Conservation (phyloP, 2,797 vertebrate species). For the Sarcophilus harrisii region DNA sequence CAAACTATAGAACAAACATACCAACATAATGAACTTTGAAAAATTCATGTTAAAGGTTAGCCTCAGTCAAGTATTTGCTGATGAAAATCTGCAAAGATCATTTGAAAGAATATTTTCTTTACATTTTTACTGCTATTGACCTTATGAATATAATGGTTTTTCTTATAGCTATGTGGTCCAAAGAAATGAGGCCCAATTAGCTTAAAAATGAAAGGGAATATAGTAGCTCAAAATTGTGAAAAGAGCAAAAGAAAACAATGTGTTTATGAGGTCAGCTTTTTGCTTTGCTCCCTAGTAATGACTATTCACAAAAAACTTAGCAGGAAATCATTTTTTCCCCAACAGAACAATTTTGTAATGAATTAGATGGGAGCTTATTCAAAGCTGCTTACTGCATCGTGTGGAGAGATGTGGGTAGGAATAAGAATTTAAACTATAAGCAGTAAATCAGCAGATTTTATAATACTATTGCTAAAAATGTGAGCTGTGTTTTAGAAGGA, state of each 20-base stretch:
- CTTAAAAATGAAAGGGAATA: slow-evolving; percentile 41
- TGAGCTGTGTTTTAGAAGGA: background rate
- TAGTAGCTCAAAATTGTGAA: slow-evolving; percentile 27
- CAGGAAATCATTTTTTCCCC: slow-evolving; percentile 68
- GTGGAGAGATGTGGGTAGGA: slow-evolving; percentile 31
- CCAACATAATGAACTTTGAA: slow-evolving; percentile 70
- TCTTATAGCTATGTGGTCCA: slow-evolving; percentile 1
- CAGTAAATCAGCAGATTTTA: slow-evolving; percentile 16
- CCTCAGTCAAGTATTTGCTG: slow-evolving; percentile 70
- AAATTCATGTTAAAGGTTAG: slow-evolving; percentile 72
- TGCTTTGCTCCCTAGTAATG: slow-evolving; percentile 70
- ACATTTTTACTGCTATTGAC: slow-evolving; percentile 38
- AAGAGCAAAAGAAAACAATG: slow-evolving; percentile 19
- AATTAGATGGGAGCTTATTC: slow-evolving; percentile 40
- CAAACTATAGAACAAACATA: background rate
- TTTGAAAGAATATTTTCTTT: slow-evolving; percentile 70
- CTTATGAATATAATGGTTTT: slow-evolving; percentile 68
- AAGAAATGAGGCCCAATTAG: slow-evolving; percentile 72
- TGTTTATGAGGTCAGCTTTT: slow-evolving; percentile 67
- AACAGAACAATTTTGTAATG: slow-evolving; percentile 57
- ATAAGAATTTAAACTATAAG: slow-evolving; percentile 43
- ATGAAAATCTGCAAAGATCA: slow-evolving; percentile 78
- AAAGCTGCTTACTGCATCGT: slow-evolving; percentile 32
- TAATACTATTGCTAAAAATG: background rate
- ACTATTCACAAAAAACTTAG: slow-evolving; percentile 49